A percentile compares a stretch with the other conserved stretches of the same genome.
These are phyloP conservation scores for Eolophus roseicapilla DNA, from an alignment of 2,113 vertebrate genomes.

Conservation along the genomic window DNA sequence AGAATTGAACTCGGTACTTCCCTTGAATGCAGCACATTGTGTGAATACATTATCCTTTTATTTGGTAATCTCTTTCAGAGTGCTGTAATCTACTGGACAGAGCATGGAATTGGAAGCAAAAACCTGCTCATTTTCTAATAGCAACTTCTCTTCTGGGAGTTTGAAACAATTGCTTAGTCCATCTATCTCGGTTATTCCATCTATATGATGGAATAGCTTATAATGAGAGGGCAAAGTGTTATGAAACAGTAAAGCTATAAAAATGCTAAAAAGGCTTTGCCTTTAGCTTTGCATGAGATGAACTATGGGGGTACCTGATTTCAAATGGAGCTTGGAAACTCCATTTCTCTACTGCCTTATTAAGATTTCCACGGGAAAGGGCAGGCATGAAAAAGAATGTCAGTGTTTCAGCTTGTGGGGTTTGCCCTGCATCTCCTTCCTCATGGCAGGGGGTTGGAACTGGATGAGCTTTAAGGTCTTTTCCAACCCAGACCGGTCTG, in stretches of 20 bases:
- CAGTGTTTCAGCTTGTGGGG: not conserved
- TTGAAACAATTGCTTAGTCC: conserved; percentile 56
- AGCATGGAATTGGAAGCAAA: conserved; percentile 30
- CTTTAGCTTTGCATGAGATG: conserved; percentile 27
- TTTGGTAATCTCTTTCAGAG: conserved; percentile 42
- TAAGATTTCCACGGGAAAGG: not conserved
- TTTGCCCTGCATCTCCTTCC: not conserved
- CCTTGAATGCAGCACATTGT: not conserved
- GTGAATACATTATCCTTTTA: conserved; percentile 59
- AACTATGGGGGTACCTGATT: not conserved
- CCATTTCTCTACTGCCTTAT: not conserved
- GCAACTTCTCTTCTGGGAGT: conserved; percentile 48
- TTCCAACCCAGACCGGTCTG: not conserved
- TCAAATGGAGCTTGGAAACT: not conserved
- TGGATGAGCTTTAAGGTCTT: not conserved
- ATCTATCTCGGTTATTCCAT: conserved; percentile 54
- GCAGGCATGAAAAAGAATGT: not conserved
- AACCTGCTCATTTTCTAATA: conserved; percentile 51
- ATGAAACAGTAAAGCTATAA: conserved; percentile 45
- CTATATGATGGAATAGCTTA: conserved; percentile 28
- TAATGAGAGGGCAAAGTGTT: conserved; percentile 43
- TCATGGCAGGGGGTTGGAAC: not conserved
- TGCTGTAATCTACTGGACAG: conserved; percentile 52
- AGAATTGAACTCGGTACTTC: conserved; percentile 15
- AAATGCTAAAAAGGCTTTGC: conserved; percentile 48